A percentile compares a stretch with the other conserved stretches of the same genome.
Evolutionary conservation across 2,888 invertebrate genomes (phyloP).

Genomic region (Cetonia aurata): DNA sequence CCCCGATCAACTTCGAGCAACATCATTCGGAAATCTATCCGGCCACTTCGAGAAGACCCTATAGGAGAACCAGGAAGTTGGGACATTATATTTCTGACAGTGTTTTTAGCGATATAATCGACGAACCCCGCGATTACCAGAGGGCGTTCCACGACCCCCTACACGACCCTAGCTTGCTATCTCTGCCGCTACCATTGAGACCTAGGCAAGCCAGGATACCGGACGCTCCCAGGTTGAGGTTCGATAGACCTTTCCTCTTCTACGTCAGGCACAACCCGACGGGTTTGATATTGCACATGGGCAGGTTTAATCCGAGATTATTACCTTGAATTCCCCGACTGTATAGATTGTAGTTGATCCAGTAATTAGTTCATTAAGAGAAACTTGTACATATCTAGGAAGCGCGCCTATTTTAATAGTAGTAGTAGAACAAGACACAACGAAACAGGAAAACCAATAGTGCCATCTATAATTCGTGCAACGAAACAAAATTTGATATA

Average conservation of each 20-base stretch:
- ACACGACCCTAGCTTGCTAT: constrained; percentile 68
- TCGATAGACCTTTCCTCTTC: constrained; percentile 90
- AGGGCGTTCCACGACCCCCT: constrained; percentile 78
- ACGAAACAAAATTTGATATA: not conserved
- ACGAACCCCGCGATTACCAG: constrained; percentile 75
- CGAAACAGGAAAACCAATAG: not conserved
- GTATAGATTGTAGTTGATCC: constrained; percentile 10
- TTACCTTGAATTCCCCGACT: constrained; percentile 71
- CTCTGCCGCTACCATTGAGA: constrained; percentile 76
- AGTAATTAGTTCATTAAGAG: constrained; percentile 8
- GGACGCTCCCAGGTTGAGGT: constrained; percentile 80
- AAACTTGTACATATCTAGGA: constrained; percentile 33
- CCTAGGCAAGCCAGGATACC: constrained; percentile 80
- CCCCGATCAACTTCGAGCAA: constrained; percentile 72
- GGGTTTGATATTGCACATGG: constrained; percentile 90
- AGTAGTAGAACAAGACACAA: not conserved
- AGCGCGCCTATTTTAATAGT: constrained; percentile 7
- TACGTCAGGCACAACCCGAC: constrained; percentile 92
- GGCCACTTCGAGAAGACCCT: constrained; percentile 69
- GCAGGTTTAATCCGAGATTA: constrained; percentile 87
- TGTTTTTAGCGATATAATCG: constrained; percentile 53
- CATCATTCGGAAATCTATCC: constrained; percentile 88
- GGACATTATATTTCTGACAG: constrained; percentile 48
- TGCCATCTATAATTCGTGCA: constrained; percentile 1
- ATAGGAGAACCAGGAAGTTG: constrained; percentile 62